Percentiles rank a stretch among this genome's conserved stretches.
Conservation (phyloP, 2,888 invertebrate genomes). For the Harpalus rubripes region DNA sequence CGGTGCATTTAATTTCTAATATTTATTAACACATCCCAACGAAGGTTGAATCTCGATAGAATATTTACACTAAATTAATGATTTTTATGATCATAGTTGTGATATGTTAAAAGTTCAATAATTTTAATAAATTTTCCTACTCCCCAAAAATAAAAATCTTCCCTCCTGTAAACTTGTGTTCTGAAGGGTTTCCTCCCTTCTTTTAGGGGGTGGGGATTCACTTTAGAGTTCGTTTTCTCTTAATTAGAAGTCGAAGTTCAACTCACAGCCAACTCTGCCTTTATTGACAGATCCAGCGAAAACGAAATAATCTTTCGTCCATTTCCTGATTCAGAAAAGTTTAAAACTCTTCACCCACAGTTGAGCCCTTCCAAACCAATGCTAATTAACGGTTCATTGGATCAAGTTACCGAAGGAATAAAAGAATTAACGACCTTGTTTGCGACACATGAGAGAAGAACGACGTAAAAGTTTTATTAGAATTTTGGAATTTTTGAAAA, state of each 20-base stretch:
- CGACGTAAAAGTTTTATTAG: conserved; percentile 9
- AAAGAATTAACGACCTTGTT: conserved; percentile 64
- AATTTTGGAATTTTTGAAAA: conserved; percentile 13
- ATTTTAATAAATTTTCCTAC: not conserved
- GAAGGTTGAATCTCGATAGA: too few species aligned
- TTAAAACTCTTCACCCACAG: conserved; percentile 29
- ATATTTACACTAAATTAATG: too few species aligned
- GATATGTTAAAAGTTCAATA: not conserved
- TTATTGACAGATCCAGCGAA: conserved; percentile 71
- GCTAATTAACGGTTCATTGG: conserved; percentile 64
- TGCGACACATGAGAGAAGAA: conserved; percentile 14
- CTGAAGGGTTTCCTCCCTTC: not conserved
- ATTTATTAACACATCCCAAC: too few species aligned
- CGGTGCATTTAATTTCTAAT: too few species aligned
- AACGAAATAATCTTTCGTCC: conserved; percentile 70
- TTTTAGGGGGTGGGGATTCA: conserved; percentile 1
- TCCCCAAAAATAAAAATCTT: not conserved
- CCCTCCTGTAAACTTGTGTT: not conserved
- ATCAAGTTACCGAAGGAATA: conserved; percentile 61
- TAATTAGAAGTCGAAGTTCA: conserved; percentile 71
- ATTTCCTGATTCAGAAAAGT: conserved; percentile 60
- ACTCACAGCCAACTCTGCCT: conserved; percentile 62
- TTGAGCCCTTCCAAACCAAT: conserved; percentile 5
- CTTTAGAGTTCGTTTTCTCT: conserved; percentile 70
- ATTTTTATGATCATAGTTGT: not conserved